Conservation (phyloP, 1,140 invertebrate genomes). For the Bilobella aurantiaca region DNA sequence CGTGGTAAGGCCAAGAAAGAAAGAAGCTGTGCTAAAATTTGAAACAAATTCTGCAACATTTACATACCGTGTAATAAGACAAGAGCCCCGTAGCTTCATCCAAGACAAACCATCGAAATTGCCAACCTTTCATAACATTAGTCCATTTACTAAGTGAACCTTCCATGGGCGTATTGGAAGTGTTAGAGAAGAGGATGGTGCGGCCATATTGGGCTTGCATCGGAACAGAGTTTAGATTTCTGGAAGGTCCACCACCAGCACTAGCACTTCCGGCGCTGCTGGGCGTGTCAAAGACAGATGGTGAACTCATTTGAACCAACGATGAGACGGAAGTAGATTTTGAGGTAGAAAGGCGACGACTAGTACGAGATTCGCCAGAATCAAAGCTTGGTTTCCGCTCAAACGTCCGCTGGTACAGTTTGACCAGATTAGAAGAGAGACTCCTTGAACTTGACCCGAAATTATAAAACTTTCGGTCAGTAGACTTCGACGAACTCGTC, state of each 20-base stretch:
- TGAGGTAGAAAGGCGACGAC: background rate
- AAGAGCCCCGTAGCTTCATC: constrained; percentile 89
- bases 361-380: too few relatives aligned
- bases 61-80: constrained; percentile 91
- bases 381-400: background rate
- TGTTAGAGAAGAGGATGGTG: background rate
- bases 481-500: background rate
- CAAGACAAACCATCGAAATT: constrained; percentile 97
- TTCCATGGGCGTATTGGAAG: constrained; percentile 54
- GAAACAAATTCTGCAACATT: background rate
- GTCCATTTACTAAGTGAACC: constrained; percentile 99
- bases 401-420: background rate
- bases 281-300: background rate
- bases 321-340: background rate
- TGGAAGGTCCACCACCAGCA: background rate
- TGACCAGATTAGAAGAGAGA: background rate
- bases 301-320: background rate
- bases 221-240: background rate
- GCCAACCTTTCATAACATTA: constrained; percentile 98
- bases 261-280: background rate
- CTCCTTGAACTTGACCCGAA: background rate
- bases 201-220: background rate
- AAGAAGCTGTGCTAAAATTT: too few relatives aligned
- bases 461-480: background rate
- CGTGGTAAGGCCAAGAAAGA: too few relatives aligned